A percentile compares a stretch with the other conserved stretches of the same genome.
These are phyloP conservation scores for Trissolcus basalis DNA, from an alignment of 1,140 invertebrate species.

Conservation along the genomic window DNA sequence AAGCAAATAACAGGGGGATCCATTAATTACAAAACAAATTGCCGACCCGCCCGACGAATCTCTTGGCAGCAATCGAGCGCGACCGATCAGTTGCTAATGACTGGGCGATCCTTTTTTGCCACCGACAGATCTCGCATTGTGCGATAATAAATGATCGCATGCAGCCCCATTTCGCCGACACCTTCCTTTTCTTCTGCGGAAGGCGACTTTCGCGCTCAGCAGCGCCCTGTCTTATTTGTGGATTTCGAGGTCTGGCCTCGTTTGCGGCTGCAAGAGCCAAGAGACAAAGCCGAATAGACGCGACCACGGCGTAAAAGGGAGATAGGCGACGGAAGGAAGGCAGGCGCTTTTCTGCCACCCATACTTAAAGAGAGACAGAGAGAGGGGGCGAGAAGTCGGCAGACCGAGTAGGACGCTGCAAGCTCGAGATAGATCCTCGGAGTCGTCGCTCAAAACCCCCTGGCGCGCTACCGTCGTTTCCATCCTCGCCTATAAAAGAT, in stretches of 20 bases:
- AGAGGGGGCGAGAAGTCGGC: slow-evolving; percentile 5
- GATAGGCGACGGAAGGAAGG: slow-evolving; percentile 31
- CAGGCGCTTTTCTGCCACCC: slow-evolving; percentile 23
- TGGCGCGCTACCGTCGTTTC: slow-evolving; percentile 55
- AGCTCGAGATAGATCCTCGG: slow-evolving; percentile 35
- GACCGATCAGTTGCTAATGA: slow-evolving; percentile 42
- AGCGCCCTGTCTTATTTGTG: slow-evolving; percentile 53
- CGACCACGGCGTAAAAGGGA: slow-evolving; percentile 23
- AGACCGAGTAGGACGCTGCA: slow-evolving; percentile 7
- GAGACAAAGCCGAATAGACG: slow-evolving; percentile 51
- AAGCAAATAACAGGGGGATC: background rate
- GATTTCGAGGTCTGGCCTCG: slow-evolving; percentile 60
- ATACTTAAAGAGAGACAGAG: slow-evolving; percentile 46
- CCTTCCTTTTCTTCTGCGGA: slow-evolving; percentile 23
- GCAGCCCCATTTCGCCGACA: background rate
- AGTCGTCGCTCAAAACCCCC: slow-evolving; percentile 56
- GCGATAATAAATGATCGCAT: slow-evolving; percentile 30
- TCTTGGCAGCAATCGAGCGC: background rate
- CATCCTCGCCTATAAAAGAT: slow-evolving; percentile 69
- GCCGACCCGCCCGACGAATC: background rate
- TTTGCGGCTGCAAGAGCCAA: slow-evolving; percentile 58
- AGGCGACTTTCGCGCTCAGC: slow-evolving; percentile 29
- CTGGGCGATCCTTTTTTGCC: slow-evolving; percentile 3
- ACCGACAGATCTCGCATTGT: slow-evolving; percentile 16
- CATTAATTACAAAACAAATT: slow-evolving; percentile 11